Evolutionary conservation across 2,113 vertebrate species (phyloP), one percentile per base, ranked within the genome.

Genomic region (Gobiocypris rarus): DNA sequence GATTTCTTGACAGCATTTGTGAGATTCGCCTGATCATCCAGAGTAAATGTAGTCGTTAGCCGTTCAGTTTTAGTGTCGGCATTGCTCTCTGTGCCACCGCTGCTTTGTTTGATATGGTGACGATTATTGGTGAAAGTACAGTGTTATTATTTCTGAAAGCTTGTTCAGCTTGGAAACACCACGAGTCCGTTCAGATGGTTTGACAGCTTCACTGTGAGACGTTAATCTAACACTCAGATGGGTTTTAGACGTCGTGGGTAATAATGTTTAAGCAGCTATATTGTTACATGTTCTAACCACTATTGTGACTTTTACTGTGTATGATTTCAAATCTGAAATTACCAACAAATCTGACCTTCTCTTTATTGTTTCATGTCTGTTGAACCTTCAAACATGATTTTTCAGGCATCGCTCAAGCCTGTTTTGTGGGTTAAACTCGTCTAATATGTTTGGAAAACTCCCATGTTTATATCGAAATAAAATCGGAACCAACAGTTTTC

Each of bases 161-260:
- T 86, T 75, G 74, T 86, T 77, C 38, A 54, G 77, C 56, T 80
- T 41, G 78, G 70, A 81, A 75, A 82, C 84, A 75, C 31, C 50
- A 43, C 65, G 58, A 24, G 48, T 75, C 26, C 58, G 7, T 58
- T 65, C 69, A 63, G 71, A 56, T 50, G 71, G 19, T 31, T 31
- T 31, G 31, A 31, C 31, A 56, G 67, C 43, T 84, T 84, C 82
- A 84, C 82, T 77, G 73, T 83, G 82, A 76, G 73, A 77, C 59
- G 41, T 83, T 74, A 73, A 70, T 11, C 43, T 15, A 15, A 71
- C 65, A 26, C 75, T 59, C 34, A 28, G 15, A 73, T 71, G 22
- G 5, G 4, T 71, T 34, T 8, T 11, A 11, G 2, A 15, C n/a
- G 10, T 50, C 26, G 59, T 75, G 69, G 34, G 41, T 74, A 45